phyloP scores from a whole-genome alignment of 2,113 vertebrate genomes.

The Gulo gulo region DNA sequence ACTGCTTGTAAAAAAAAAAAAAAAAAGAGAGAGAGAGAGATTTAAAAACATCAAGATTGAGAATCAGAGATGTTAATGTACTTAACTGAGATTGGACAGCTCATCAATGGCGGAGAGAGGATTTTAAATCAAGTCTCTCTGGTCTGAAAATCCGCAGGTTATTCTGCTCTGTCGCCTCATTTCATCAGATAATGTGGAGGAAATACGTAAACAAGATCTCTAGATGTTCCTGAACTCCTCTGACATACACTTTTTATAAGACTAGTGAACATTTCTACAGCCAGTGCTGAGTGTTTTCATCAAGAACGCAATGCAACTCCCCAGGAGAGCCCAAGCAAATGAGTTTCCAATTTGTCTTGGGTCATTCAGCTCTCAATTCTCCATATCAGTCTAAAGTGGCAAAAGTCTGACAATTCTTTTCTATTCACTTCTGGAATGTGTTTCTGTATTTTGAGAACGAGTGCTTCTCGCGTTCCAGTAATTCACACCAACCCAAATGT shows the following conservation, averaged over 20 bases:
- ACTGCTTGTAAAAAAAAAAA: background rate
- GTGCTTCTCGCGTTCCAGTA: slow-evolving; percentile 32
- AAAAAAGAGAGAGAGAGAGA: background rate
- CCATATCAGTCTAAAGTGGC: background rate
- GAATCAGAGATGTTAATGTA: background rate
- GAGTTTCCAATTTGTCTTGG: background rate
- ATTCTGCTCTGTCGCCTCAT: background rate
- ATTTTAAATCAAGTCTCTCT: background rate
- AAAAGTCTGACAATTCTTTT: background rate
- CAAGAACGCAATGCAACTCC: background rate
- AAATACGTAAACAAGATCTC: background rate
- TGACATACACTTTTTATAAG: background rate
- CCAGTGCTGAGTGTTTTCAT: background rate
- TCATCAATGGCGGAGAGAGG: background rate
- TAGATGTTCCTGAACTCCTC: background rate
- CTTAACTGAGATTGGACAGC: background rate
- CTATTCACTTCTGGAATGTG: slow-evolving; percentile 15
- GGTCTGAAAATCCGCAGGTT: background rate
- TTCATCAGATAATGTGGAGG: background rate
- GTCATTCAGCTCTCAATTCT: background rate
- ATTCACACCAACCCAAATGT: slow-evolving; percentile 55
- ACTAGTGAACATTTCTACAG: background rate
- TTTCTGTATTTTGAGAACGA: slow-evolving; percentile 48
- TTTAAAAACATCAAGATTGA: background rate
- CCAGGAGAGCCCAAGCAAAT: background rate